Evolutionary conservation across 2,113 vertebrate genomes (phyloP).

Genomic region (Okapia johnstoni): DNA sequence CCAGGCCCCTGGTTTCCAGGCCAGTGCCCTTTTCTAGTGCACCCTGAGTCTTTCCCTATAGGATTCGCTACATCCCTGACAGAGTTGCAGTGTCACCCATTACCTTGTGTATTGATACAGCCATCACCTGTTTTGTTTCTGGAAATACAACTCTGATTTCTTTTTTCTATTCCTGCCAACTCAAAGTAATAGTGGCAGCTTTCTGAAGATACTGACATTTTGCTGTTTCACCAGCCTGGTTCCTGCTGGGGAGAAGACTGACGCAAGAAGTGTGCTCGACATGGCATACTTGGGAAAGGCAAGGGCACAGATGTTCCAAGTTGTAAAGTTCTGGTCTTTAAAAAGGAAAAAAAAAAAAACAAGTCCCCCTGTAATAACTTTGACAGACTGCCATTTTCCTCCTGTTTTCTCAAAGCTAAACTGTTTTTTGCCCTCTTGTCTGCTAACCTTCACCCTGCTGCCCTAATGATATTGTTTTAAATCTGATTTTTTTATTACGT

Average conservation of each 20-base stretch:
- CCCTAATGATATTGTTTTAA: conserved; percentile 63
- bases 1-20: background rate
- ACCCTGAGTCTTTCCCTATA: background rate
- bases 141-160: background rate
- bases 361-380: background rate
- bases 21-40: background rate
- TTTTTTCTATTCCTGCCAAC: background rate
- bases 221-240: conserved; percentile 29
- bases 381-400: conserved; percentile 55
- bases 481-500: conserved; percentile 59
- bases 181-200: conserved; percentile 25
- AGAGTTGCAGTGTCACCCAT: background rate
- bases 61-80: background rate
- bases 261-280: background rate
- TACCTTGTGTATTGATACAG: background rate
- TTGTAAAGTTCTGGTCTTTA: conserved; percentile 56
- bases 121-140: background rate
- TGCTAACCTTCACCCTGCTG: conserved; percentile 43
- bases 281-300: background rate
- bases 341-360: conserved; percentile 2
- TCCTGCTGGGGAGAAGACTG: conserved; percentile 50
- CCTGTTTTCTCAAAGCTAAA: conserved; percentile 33
- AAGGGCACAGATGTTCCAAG: conserved; percentile 58
- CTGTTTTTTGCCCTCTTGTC: background rate
- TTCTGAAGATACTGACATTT: background rate